A percentile compares a stretch with the other conserved stretches of the same genome.
Evolutionary conservation across 2,113 vertebrate genomes (phyloP).

Genomic region (Dunckerocampus dactyliophorus): DNA sequence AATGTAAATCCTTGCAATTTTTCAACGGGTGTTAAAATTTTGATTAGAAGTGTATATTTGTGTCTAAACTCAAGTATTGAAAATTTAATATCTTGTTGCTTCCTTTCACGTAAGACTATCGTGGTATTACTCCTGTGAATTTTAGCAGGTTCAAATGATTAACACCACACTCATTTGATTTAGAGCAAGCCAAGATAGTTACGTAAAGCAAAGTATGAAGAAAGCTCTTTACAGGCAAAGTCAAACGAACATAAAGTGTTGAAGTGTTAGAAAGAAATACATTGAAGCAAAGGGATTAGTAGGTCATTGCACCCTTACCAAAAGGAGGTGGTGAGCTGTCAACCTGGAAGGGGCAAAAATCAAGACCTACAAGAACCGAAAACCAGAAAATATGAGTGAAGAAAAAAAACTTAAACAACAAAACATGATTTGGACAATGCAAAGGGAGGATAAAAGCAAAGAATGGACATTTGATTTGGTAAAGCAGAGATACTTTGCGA

Average conservation of each 20-base stretch:
- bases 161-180: conserved; percentile 37
- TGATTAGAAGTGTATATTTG: neutral
- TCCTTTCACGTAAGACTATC: too few relatives aligned
- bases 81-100: neutral
- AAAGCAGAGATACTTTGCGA: neutral
- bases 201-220: conserved; percentile 32
- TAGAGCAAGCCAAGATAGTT: conserved; percentile 44
- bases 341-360: conserved; percentile 99
- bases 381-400: conserved; percentile 89
- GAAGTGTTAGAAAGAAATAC: conserved; percentile 53
- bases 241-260: conserved; percentile 38
- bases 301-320: conserved; percentile 92
- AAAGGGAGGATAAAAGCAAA: conserved; percentile 47
- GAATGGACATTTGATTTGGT: conserved; percentile 31
- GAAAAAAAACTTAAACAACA: conserved; percentile 75
- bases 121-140: too few relatives aligned
- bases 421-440: conserved; percentile 54
- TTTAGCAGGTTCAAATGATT: neutral
- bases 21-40: neutral
- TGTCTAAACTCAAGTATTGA: neutral
- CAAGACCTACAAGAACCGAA: conserved; percentile 99
- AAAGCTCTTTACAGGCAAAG: conserved; percentile 46
- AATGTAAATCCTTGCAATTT: neutral
- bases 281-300: conserved; percentile 78
- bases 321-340: conserved; percentile 94